Evolutionary conservation across 1,140 invertebrate genomes (phyloP), one percentile per base, ranked within the genome.

Genomic region (Aphidius gifuensis): DNA sequence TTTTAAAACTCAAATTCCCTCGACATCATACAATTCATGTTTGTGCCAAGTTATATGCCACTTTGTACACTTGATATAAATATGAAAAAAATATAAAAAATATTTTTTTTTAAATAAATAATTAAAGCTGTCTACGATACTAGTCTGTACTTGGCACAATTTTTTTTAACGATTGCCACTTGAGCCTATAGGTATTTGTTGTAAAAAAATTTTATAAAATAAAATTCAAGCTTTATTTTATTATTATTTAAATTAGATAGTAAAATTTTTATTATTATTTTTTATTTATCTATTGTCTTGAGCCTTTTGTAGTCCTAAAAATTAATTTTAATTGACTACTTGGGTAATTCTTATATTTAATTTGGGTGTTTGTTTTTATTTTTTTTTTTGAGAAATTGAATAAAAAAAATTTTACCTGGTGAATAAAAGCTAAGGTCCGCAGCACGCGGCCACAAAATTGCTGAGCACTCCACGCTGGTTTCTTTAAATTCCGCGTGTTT

Each of bases 391-490:
- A 43, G 16, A 58, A 4, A 58, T 16, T n/a, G 5, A 11, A 9
- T 7, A 57, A 8, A 45, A 57, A 0, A 5, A 62, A 58, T 39
- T 56, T 45, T 77, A 80, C 78, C 78, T 80, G 76, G 74, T 48
- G 77, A 77, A 72, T 78, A 79, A 60, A 74, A 69, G 66, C 73
- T 77, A 49, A 80, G 74, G 69, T 80, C 77, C 74, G 74, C 76
- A 71, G 73, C 77, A 64, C 77, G 77, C 74, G 77, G 77, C 75
- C 77, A 80, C 74, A 77, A 66, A 64, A 77, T 75, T 74, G 71
- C 69, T 70, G 76, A 76, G 75, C 70, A 74, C 78, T 80, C 78
- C 77, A 78, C 78, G 75, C 76, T 80, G 77, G 70, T 71, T 71
- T 73, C 55, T 55, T 78, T 73, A 42, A 58, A 70, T 71, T 78